A percentile compares a stretch with the other conserved stretches of the same genome.
Evolutionary conservation across 1,140 invertebrate species (phyloP).

Genomic region (Macrostomum lignano): DNA sequence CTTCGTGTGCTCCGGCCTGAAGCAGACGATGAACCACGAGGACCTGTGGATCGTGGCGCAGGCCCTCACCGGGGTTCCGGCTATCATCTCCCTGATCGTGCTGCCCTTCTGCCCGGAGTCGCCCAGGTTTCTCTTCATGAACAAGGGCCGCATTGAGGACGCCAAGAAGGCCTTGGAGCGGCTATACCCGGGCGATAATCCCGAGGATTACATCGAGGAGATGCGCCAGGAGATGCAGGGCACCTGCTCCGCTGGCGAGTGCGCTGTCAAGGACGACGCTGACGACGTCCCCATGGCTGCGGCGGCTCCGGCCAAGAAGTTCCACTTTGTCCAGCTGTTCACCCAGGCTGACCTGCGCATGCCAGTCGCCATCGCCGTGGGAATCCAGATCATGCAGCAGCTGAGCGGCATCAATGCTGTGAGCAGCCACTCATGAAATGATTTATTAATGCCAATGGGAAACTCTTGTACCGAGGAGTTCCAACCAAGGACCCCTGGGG

Average conservation of each 20-base stretch:
- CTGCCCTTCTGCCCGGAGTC: slow-evolving; percentile 62
- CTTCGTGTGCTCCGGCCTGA: slow-evolving; percentile 31
- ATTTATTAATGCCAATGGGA: not conserved
- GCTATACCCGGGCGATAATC: not conserved
- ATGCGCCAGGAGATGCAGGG: slow-evolving; percentile 2
- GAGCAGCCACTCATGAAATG: slow-evolving; percentile 6
- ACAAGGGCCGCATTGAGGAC: not conserved
- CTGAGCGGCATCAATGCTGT: slow-evolving; percentile 25
- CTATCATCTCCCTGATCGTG: slow-evolving; percentile 40
- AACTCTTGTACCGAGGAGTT: too few relatives aligned
- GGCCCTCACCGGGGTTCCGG: slow-evolving; percentile 45
- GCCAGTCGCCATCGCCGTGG: slow-evolving; percentile 15
- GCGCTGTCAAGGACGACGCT: slow-evolving; percentile 20
- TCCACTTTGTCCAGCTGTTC: slow-evolving; percentile 15
- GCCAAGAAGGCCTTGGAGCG: not conserved
- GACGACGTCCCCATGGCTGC: slow-evolving; percentile 12
- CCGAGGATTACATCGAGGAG: slow-evolving; percentile 4
- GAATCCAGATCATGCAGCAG: slow-evolving; percentile 18
- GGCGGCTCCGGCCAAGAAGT: slow-evolving; percentile 10
- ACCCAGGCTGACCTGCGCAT: slow-evolving; percentile 14
- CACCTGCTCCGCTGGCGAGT: slow-evolving; percentile 10
- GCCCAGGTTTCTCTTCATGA: slow-evolving; percentile 44
- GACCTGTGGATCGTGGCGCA: slow-evolving; percentile 31
- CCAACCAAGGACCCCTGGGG: too few relatives aligned
- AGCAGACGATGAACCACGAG: slow-evolving; percentile 35